phyloP scores from a whole-genome alignment of 2,888 invertebrate species.

The Pandemis cinnamomeana region DNA sequence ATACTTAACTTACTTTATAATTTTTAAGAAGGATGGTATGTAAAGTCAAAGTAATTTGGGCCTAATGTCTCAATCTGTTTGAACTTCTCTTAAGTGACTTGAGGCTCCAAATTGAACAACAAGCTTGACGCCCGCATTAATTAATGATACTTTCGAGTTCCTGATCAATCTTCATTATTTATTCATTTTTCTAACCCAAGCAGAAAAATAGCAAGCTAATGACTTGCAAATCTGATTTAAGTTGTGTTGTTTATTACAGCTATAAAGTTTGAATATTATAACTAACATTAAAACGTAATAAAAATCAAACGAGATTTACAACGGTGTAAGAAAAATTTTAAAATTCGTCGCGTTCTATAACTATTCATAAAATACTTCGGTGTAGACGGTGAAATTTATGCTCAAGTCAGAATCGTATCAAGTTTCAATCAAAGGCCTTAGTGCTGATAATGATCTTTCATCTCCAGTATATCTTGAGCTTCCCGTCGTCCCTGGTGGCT shows the following conservation, averaged over 20 bases:
- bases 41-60: background rate
- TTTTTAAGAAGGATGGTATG: too few species aligned
- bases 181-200: slow-evolving; percentile 6
- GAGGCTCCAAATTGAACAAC: background rate
- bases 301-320: slow-evolving; percentile 36
- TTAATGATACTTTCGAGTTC: slow-evolving; percentile 5
- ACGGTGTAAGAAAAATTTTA: slow-evolving; percentile 16
- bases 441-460: slow-evolving; percentile 57
- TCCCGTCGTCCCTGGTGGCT: slow-evolving; percentile 16
- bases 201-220: slow-evolving; percentile 11
- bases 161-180: slow-evolving; percentile 9
- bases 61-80: background rate
- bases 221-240: slow-evolving; percentile 11
- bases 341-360: slow-evolving; percentile 26
- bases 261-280: slow-evolving; percentile 46
- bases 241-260: slow-evolving; percentile 7
- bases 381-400: slow-evolving; percentile 44
- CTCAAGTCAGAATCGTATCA: slow-evolving; percentile 57
- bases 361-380: slow-evolving; percentile 37
- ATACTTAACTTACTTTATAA: too few species aligned
- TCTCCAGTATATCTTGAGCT: slow-evolving; percentile 43
- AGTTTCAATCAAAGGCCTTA: slow-evolving; percentile 67
- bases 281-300: slow-evolving; percentile 37
- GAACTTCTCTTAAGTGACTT: background rate
- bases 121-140: background rate